phyloP scores from a whole-genome alignment of 2,888 invertebrate species.

The Drosophila pseudotakahashii region DNA sequence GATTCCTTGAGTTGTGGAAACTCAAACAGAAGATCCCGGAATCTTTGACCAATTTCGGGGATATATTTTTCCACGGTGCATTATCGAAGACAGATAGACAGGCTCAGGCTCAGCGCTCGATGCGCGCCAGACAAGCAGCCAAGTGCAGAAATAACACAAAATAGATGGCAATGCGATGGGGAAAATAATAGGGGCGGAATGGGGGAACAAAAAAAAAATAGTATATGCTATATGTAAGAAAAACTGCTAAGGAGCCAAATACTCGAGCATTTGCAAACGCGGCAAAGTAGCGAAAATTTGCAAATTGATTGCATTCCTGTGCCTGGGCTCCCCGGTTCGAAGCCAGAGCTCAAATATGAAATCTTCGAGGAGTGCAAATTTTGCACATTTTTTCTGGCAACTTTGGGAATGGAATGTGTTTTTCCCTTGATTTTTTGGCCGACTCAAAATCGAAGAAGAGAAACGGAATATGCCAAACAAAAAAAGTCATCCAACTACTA shows the following conservation, averaged over 20 bases:
- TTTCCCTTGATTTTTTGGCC: slow-evolving; percentile 25
- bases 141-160: slow-evolving; percentile 68
- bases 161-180: slow-evolving; percentile 51
- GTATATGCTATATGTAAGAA: slow-evolving; percentile 34
- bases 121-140: slow-evolving; percentile 61
- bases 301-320: slow-evolving; percentile 83
- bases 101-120: slow-evolving; percentile 53
- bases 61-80: background rate
- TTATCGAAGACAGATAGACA: slow-evolving; percentile 47
- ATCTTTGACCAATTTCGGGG: background rate
- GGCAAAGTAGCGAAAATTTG: slow-evolving; percentile 81
- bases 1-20: too few species aligned
- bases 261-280: slow-evolving; percentile 77
- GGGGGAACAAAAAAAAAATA: slow-evolving; percentile 12
- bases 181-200: slow-evolving; percentile 28
- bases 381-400: slow-evolving; percentile 65
- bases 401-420: slow-evolving; percentile 57
- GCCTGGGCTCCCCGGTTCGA: slow-evolving; percentile 46
- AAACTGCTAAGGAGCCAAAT: slow-evolving; percentile 76
- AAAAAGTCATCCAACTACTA: slow-evolving; percentile 28
- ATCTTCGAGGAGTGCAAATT: slow-evolving; percentile 68
- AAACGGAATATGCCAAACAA: slow-evolving; percentile 44
- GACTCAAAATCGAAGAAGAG: slow-evolving; percentile 1
- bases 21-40: too few species aligned
- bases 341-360: slow-evolving; percentile 60